Percentiles rank a stretch among this genome's conserved stretches.
Conservation (phyloP, 2,797 vertebrate species). For the Syngnathus acus region DNA sequence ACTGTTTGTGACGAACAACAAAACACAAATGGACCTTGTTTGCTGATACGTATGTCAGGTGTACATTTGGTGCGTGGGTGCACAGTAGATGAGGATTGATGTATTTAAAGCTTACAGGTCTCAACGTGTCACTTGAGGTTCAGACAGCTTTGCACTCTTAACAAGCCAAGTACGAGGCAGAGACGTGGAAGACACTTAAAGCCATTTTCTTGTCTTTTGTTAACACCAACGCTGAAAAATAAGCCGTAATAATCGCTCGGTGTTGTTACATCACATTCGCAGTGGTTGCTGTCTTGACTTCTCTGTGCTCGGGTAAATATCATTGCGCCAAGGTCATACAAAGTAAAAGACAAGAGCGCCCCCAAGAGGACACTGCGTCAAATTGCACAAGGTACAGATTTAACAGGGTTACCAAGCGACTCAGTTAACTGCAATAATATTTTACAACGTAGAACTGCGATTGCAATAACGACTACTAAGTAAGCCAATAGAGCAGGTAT, state of each 20-base stretch:
- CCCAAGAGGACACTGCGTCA: slow-evolving; percentile 39
- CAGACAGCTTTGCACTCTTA: slow-evolving; percentile 69
- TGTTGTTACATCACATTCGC: slow-evolving; percentile 23
- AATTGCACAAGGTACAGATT: slow-evolving; percentile 33
- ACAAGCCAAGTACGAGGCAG: slow-evolving; percentile 61
- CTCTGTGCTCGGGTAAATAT: slow-evolving; percentile 24
- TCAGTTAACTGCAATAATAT: slow-evolving; percentile 50
- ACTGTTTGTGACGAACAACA: slow-evolving; percentile 59
- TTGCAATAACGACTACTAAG: slow-evolving; percentile 59
- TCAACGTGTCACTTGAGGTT: slow-evolving; percentile 56
- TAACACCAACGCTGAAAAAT: slow-evolving; percentile 29
- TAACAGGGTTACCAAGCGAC: slow-evolving; percentile 41
- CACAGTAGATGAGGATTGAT: slow-evolving; percentile 19
- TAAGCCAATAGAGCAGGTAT: slow-evolving; percentile 35
- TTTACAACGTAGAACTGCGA: slow-evolving; percentile 22
- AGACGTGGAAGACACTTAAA: slow-evolving; percentile 46
- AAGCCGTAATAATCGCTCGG: slow-evolving; percentile 15
- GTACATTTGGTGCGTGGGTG: slow-evolving; percentile 2
- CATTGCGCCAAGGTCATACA: slow-evolving; percentile 46
- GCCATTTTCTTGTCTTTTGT: slow-evolving; percentile 56
- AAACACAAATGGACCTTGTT: background rate
- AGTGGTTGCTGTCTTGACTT: slow-evolving; percentile 23
- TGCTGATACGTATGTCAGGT: background rate
- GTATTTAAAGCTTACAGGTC: slow-evolving; percentile 48
- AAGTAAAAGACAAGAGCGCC: slow-evolving; percentile 40